Evolutionary conservation across 64 coral and sea anemone species (phyloP).

Genomic region (Exaiptasia diaphana): DNA sequence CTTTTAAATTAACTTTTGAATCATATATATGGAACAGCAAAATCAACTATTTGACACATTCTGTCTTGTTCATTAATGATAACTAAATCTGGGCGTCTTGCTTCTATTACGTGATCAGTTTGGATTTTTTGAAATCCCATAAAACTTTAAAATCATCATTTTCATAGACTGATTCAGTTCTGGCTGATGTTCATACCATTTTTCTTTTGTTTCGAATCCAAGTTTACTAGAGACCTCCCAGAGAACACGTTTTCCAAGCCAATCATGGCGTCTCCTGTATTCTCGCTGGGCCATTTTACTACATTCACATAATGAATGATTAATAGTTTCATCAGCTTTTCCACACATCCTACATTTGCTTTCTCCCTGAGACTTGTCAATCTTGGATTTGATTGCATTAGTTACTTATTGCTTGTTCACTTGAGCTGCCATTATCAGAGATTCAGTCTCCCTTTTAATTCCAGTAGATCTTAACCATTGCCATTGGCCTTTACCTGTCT

Average conservation of each 20-base stretch:
- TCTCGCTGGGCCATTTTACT: conserved; percentile 23
- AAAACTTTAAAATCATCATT: background rate
- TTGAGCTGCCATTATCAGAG: background rate
- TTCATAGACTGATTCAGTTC: background rate
- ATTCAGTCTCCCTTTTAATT: background rate
- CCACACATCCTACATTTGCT: conserved; percentile 36
- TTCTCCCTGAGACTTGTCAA: background rate
- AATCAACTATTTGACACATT: background rate
- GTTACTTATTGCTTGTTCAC: conserved; percentile 1
- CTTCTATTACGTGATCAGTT: background rate
- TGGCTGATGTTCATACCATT: conserved; percentile 28
- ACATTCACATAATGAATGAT: conserved; percentile 18
- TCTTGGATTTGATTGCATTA: conserved; percentile 9
- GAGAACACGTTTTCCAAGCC: background rate
- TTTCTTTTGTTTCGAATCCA: background rate
- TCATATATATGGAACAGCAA: background rate
- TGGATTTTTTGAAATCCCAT: conserved; percentile 19
- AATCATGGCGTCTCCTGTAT: conserved; percentile 19
- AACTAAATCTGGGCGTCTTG: conserved; percentile 7
- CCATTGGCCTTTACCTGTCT: background rate
- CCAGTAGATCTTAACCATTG: background rate
- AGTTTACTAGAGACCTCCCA: conserved; percentile 6
- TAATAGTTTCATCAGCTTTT: conserved; percentile 7
- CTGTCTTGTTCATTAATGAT: background rate
- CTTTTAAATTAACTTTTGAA: background rate